Base-by-base conservation (phyloP, 2,888 invertebrate genomes). In the Branchipolynoe longqiensis region DNA sequence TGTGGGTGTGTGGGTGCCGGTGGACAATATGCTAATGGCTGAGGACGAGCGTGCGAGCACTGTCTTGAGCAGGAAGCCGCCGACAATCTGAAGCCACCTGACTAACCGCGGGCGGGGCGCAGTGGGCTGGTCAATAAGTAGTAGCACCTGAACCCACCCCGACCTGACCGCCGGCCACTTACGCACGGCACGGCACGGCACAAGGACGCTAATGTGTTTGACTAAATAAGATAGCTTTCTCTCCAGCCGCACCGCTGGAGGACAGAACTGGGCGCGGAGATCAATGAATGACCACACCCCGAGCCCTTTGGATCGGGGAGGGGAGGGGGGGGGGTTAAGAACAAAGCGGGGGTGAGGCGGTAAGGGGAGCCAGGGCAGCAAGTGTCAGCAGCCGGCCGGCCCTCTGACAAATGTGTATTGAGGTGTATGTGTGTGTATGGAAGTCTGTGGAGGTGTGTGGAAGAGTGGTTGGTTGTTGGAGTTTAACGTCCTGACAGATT, bases 161-260 rank as follows among this genome's bases (percentile, higher is more conserved):
- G 36, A 38, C 69, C 69, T 22, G 33, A 2, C 33, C 69, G 18
- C 69, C 8, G 18, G 48, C 62, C 25, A 73, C 64, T 41, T 40
- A n/a, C 25, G 73, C 62, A 62, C 28, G 25, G 12, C 62, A 4
- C n/a, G 56, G n/a, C 56, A 56, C 8, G 8, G 48, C 8, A 12
- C 8, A 48, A 18, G 18, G 18, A 18, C 33, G 1, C 31, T 78
- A 78, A 78, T 78, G 78, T 78, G 78, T 48, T 78, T 78, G 78
- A 78, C 41, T 78, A 78, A 78, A 78, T 78, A 78, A 48, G 78
- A 54, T 78, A 28, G 69, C 54, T 78, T 78, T 78, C 78, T 54
- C 41, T 78, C 28, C 18, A 48, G 48, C 28, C 25, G 54, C 14
- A 48, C 78, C 12, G 48, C 48, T 48, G 78, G 6, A 31, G 78